Evolutionary conservation across 1,140 invertebrate species (phyloP), one percentile per base, ranked within the genome.

Genomic region (Drosophila varians): DNA sequence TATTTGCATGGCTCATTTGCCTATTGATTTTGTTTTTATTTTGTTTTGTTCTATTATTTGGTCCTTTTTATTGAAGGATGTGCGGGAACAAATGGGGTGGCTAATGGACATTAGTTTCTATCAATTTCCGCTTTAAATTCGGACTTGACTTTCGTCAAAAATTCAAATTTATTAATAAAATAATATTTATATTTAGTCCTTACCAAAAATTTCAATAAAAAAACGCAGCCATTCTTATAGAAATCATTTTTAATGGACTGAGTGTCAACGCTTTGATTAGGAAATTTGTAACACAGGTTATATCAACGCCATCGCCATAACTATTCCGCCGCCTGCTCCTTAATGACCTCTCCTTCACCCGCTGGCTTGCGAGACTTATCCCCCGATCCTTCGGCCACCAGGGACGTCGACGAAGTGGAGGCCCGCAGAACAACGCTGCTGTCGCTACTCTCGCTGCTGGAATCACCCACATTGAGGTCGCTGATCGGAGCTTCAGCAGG

Each of bases 401-500:
- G 42, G 1, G 75, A 77, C 6, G 60, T 40, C 4, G 82, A 62
- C 0, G 77, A 77, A 5, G 66, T 68, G 5, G 76, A 65, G 3
- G 82, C 43, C 12, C 83, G 64, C 7, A 87, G 34, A 0, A 86
- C 82, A 6, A 86, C 82, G 42, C 82, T 86, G 4, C 55, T 87
- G 31, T 86, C 82, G 42, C 82, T 86, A 46, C 82, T 86, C 55
- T 87, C 77, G 14, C 82, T 86, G 56, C 82, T 86, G 4, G 82
- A 86, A n/a, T 86, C 82, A 16, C 82, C 82, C 28, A 77, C 77
- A 52, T 68, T 87, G 2, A 57, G 34, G 14, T 87, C 82, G 28
- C 7, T 55, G 23, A 11, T 43, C n/a, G 51, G 9, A 6, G 79
- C 70, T 51, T 86, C 80, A 0, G 66, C 77, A 5, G 76, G 62